Percentiles rank a stretch among this genome's conserved stretches.
These are phyloP conservation scores for Muraenolepis orangiensis DNA, from an alignment of 2,797 vertebrate genomes.

Conservation along the genomic window DNA sequence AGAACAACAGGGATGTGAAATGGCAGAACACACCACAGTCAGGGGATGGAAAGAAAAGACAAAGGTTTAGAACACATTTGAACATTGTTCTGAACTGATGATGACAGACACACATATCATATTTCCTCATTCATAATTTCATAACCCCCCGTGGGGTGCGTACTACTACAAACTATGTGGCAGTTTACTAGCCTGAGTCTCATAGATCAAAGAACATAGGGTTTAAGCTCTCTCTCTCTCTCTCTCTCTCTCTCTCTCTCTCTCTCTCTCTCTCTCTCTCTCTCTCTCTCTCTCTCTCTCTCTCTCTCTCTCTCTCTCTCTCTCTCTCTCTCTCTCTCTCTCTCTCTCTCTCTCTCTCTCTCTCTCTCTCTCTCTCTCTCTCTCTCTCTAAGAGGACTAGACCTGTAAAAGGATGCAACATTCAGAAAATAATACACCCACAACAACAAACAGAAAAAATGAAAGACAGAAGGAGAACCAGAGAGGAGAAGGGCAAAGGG, in stretches of 20 bases:
- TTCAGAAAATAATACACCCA: conserved; percentile 9
- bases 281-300: too few relatives aligned
- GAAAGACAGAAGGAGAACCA: background rate
- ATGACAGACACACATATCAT: conserved; percentile 3
- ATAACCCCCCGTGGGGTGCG: conserved; percentile 37
- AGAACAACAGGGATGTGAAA: conserved; percentile 16
- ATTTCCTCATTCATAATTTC: conserved; percentile 36
- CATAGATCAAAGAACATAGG: conserved; percentile 48
- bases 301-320: too few relatives aligned
- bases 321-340: too few relatives aligned
- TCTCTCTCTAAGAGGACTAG: conserved; percentile 21
- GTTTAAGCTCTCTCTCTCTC: too few relatives aligned
- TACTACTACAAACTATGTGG: conserved; percentile 30
- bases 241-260: too few relatives aligned
- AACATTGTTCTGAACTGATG: conserved; percentile 16
- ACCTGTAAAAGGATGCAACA: conserved; percentile 12
- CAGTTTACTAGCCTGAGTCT: conserved; percentile 38
- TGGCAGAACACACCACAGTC: background rate
- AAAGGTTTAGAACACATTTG: conserved; percentile 25
- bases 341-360: too few relatives aligned
- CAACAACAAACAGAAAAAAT: background rate
- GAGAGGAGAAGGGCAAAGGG: background rate
- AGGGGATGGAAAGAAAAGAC: conserved; percentile 42
- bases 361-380: too few relatives aligned
- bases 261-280: too few relatives aligned